Base-by-base conservation (phyloP, 1,140 invertebrate genomes). In the Brachionus koreanus region DNA sequence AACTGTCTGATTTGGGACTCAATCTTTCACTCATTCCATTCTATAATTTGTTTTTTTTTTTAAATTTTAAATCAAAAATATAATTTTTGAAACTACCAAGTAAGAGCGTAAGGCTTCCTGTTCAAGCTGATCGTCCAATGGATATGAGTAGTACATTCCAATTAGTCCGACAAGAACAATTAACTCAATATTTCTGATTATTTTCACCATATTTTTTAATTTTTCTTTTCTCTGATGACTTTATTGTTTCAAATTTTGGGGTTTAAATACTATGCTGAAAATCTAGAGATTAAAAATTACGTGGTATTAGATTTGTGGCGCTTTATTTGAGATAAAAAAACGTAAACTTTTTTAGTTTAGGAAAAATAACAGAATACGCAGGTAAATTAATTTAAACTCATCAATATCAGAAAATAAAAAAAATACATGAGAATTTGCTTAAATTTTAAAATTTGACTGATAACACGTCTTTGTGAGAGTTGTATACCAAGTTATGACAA, bases 261-360 rank as follows among this genome's bases (percentile, higher is more conserved):
- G n/a, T 57, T 57, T 57, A 57, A 57, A 57, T 57, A 57, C 49
- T 57, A 57, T 57, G 19, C 19, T 23, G 49, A 57, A 57, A 57
- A 57, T 57, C 49, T 65, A 65, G 16, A 69, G 35, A 69, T 69
- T 69, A 19, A 39, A 33, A 69, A 69, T 69, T 69, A 37, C 35
- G 37, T 37, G 16, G 37, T 69, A 37, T 39, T 65, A 65, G 9
- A 33, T n/a, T 10, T 33, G 12, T 33, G 5, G 9, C 19, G 29
- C n/a, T 65, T 37, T 65, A 33, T 65, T 65, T 65, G 63, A 65
- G 63, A 65, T 65, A 65, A 65, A 25, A n/a, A 23, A 65, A 33
- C 33, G 12, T 23, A 63, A 63, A 63, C 1, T 10, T 25, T n/a
- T 63, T 33, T 65, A 13, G 33, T 57, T 57, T 57, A 19, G 19